phyloP scores from a whole-genome alignment of 2,888 invertebrate genomes.

The Drosophila pseudotakahashii region DNA sequence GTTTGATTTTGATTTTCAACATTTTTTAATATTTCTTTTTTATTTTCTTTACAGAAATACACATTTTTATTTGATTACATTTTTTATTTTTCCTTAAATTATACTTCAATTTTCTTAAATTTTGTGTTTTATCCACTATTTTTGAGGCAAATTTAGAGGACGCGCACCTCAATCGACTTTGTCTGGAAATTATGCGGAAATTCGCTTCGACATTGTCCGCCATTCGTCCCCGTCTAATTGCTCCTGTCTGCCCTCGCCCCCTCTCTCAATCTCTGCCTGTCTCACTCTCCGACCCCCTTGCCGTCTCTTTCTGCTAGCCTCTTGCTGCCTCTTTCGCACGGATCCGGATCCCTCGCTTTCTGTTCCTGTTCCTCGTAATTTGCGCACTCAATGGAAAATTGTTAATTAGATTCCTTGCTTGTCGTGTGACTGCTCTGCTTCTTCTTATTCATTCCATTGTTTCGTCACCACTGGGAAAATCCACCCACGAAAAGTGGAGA shows the following conservation, averaged over 20 bases:
- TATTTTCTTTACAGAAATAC: no score
- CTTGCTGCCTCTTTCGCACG: conserved; percentile 1
- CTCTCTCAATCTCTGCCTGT: background rate
- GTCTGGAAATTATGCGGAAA: conserved; percentile 22
- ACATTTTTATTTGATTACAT: no score
- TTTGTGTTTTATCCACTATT: background rate
- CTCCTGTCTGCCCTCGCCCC: conserved; percentile 23
- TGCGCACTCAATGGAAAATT: conserved; percentile 84
- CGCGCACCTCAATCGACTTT: conserved; percentile 1
- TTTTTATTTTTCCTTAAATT: background rate
- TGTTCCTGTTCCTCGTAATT: conserved; percentile 79
- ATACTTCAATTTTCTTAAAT: background rate
- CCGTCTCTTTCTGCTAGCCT: background rate
- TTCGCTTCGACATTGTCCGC: conserved; percentile 30
- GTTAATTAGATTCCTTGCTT: conserved; percentile 84
- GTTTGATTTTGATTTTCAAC: no score
- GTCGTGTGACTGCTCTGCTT: conserved; percentile 81
- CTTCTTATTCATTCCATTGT: conserved; percentile 63
- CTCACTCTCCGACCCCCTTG: background rate
- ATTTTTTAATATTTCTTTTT: no score
- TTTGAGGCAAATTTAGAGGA: background rate
- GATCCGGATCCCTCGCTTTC: background rate
- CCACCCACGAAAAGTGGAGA: background rate
- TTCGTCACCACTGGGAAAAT: conserved; percentile 31
- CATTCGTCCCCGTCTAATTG: conserved; percentile 44